Conservation (phyloP, 1,140 invertebrate species). For the Heliconius melpomene region DNA sequence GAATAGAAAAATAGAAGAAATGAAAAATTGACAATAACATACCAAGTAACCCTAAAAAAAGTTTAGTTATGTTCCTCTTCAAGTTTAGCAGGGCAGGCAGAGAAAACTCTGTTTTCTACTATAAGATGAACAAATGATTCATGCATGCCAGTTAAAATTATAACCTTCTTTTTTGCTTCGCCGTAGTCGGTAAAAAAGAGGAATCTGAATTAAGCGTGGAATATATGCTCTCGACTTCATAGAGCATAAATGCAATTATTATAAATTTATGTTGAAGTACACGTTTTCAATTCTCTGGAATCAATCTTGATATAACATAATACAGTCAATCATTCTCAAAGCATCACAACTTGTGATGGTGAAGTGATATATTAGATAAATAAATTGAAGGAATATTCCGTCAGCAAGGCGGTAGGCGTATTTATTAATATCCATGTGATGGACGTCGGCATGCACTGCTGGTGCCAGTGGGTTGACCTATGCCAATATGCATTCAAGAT, state of each 20-base stretch:
- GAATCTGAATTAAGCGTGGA: too few species aligned
- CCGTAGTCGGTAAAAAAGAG: too few species aligned
- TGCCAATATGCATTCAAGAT: constrained; percentile 46
- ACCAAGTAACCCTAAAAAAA: too few species aligned
- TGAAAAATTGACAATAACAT: too few species aligned
- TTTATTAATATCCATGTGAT: constrained; percentile 43
- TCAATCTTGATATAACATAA: background rate
- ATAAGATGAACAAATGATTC: too few species aligned
- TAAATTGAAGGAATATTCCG: constrained; percentile 20
- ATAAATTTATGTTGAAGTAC: background rate
- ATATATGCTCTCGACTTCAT: too few species aligned
- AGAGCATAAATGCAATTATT: background rate
- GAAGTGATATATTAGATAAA: constrained; percentile 18
- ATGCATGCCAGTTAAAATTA: too few species aligned
- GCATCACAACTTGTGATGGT: background rate
- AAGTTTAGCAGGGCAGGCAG: too few species aligned
- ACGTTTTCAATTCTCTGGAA: background rate
- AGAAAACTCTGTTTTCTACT: too few species aligned
- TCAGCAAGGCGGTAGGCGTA: constrained; percentile 18
- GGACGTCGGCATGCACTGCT: constrained; percentile 41
- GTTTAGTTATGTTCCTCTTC: too few species aligned
- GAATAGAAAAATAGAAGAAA: too few species aligned
- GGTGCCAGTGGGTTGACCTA: constrained; percentile 55
- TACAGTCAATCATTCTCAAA: background rate
- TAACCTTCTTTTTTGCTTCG: too few species aligned